Evolutionary conservation across 2,797 vertebrate genomes (phyloP).

Genomic region (Enteromius unitaeniatus): DNA sequence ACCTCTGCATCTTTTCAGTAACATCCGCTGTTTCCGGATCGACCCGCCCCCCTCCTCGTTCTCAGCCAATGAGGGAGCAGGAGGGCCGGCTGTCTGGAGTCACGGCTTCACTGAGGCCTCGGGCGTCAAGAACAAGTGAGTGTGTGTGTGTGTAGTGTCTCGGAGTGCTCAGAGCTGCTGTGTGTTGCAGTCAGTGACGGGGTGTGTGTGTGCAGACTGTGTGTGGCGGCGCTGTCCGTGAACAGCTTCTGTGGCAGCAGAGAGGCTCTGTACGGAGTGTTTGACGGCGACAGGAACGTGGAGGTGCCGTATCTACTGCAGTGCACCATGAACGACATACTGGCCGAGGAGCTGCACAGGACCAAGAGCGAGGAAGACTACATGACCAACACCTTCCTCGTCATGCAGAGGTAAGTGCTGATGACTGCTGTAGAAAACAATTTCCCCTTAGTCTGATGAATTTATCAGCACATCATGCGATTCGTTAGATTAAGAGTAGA

Average conservation of each 20-base stretch:
- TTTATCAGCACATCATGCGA: too few species aligned
- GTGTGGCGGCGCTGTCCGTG: constrained; percentile 93
- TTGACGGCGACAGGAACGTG: constrained; percentile 96
- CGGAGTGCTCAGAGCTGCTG: too few species aligned
- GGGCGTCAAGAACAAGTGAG: constrained; percentile 96
- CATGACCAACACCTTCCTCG: constrained; percentile 96
- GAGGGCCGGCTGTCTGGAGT: constrained; percentile 94
- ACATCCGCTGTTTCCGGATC: constrained; percentile 96
- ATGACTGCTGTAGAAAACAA: too few species aligned
- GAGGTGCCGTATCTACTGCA: constrained; percentile 95
- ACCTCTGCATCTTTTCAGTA: constrained; percentile 72
- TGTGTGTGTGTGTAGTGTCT: constrained; percentile 69
- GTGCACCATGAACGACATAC: constrained; percentile 96
- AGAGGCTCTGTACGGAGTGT: constrained; percentile 95
- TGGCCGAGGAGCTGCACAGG: constrained; percentile 94
- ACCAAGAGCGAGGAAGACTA: constrained; percentile 93
- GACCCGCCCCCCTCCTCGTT: constrained; percentile 87
- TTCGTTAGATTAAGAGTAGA: too few species aligned
- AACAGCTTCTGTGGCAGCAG: constrained; percentile 93
- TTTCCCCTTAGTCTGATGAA: too few species aligned
- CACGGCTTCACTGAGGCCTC: constrained; percentile 97
- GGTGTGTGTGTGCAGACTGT: constrained; percentile 78
- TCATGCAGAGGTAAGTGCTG: constrained; percentile 85
- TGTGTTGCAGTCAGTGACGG: background rate
- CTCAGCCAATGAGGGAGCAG: constrained; percentile 84